Percentiles rank a stretch among this genome's conserved stretches.
These are phyloP conservation scores for Pristionchus mayeri DNA, from an alignment of 2,888 invertebrate genomes.

Conservation along the genomic window DNA sequence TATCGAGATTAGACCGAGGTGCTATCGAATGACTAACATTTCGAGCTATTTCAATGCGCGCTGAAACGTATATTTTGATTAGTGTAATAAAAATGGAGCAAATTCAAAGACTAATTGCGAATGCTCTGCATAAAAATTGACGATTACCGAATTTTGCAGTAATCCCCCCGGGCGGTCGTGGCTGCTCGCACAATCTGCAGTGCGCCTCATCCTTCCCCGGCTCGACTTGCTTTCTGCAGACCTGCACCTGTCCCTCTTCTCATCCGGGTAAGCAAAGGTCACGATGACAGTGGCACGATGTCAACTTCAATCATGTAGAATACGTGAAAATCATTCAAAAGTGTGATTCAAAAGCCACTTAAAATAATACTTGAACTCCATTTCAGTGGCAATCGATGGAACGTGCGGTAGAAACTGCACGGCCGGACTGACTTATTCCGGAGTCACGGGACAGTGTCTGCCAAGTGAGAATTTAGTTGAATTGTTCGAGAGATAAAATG, in stretches of 20 bases:
- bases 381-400: constrained; percentile 72
- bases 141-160: no score
- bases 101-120: no score
- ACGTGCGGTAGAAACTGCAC: constrained; percentile 74
- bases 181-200: constrained; percentile 75
- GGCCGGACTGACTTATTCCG: constrained; percentile 70
- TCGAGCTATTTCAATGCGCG: no score
- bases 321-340: not conserved
- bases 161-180: constrained; percentile 73
- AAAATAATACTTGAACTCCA: not conserved
- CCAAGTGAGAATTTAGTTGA: constrained; percentile 65
- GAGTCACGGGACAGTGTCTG: constrained; percentile 74
- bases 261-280: constrained; percentile 61
- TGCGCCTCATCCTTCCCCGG: constrained; percentile 72
- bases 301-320: not conserved
- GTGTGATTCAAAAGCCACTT: not conserved
- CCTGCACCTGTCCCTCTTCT: constrained; percentile 72
- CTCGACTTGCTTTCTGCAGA: constrained; percentile 65
- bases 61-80: not conserved
- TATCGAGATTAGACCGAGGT: no score
- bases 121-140: no score
- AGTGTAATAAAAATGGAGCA: not conserved
- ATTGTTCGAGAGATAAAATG: not conserved
- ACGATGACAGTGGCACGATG: no score
- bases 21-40: no score